These are phyloP conservation scores for Nycticryphes semicollaris DNA, from an alignment of 2,113 vertebrate genomes.

Conservation along the genomic window DNA sequence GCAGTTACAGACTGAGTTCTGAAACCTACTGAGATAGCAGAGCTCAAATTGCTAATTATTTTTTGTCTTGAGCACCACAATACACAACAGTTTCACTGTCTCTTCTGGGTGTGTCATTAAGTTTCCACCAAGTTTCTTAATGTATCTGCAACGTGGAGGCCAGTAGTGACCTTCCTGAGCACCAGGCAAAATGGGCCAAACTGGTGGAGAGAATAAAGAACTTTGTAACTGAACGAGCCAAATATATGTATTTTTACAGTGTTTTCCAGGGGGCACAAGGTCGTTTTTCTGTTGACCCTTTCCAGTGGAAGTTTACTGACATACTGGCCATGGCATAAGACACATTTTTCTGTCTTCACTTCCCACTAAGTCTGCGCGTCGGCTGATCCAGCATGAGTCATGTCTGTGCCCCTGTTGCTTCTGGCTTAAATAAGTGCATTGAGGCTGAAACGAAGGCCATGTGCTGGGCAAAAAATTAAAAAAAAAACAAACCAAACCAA, in stretches of 20 bases:
- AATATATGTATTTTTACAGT: accelerated
- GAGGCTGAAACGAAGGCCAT: background rate
- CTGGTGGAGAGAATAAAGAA: background rate
- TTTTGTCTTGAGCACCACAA: background rate
- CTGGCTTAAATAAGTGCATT: background rate
- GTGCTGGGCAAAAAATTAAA: background rate
- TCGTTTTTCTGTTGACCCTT: background rate
- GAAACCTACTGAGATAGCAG: no score
- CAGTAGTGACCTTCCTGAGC: background rate
- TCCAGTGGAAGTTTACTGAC: background rate
- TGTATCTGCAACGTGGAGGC: background rate
- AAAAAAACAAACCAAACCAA: no score
- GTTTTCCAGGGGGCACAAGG: background rate
- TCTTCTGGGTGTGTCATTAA: background rate
- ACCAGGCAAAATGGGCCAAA: background rate
- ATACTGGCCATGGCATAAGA: background rate
- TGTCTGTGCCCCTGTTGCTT: background rate
- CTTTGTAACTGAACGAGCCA: background rate
- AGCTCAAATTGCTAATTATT: background rate
- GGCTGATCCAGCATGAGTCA: background rate
- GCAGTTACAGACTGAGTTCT: background rate
- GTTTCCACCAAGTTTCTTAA: background rate
- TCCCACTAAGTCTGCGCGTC: background rate
- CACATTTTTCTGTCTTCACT: background rate
- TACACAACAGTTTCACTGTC: background rate